Percentiles rank a stretch among this genome's conserved stretches.
phyloP scores from a whole-genome alignment of 2,888 invertebrate species.

The Suillia variegata region DNA sequence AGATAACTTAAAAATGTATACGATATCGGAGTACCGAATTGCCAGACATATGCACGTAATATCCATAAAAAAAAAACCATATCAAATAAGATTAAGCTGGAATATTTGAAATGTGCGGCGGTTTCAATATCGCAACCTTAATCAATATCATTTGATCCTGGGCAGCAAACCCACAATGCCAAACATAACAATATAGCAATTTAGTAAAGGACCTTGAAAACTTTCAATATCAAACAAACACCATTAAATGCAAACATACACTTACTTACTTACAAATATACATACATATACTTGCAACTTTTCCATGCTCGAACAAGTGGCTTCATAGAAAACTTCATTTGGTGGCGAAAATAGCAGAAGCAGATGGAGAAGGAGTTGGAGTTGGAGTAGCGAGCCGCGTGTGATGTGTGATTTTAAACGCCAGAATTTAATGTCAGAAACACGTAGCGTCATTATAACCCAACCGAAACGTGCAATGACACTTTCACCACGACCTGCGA shows the following conservation, averaged over 20 bases:
- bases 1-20: too few relatives aligned
- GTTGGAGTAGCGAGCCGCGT: conserved; percentile 3
- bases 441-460: conserved; percentile 22
- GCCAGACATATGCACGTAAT: too few relatives aligned
- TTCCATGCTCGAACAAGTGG: neutral
- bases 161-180: neutral
- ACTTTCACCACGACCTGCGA: conserved; percentile 26
- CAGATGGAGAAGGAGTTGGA: neutral
- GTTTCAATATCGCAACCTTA: neutral
- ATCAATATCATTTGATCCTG: neutral
- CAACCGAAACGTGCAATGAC: conserved; percentile 28
- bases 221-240: conserved; percentile 30
- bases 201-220: conserved; percentile 34
- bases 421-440: conserved; percentile 30
- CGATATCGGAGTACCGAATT: too few relatives aligned
- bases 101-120: too few relatives aligned
- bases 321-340: conserved; percentile 9
- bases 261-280: neutral
- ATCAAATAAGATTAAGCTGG: too few relatives aligned
- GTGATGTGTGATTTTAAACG: conserved; percentile 26
- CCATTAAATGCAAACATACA: conserved; percentile 3
- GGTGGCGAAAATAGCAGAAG: too few relatives aligned
- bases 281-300: conserved; percentile 11
- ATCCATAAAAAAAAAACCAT: too few relatives aligned
- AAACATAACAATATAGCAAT: neutral